Evolutionary conservation across 2,797 vertebrate genomes (phyloP), one percentile per base, ranked within the genome.

Genomic region (Scomberomorus guttatus): DNA sequence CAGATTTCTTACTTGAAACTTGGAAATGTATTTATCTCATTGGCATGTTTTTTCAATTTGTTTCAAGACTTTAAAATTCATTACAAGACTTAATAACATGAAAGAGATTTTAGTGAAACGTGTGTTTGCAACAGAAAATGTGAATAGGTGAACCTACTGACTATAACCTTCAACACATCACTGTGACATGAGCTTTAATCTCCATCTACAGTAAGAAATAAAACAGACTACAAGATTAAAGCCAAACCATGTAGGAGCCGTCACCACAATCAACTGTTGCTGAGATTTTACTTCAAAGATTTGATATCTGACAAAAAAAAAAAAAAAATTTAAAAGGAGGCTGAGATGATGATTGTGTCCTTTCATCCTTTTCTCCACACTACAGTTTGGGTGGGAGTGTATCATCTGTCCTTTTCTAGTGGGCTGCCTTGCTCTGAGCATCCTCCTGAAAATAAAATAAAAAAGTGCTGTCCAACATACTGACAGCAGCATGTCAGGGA

Each of bases 141-240:
- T 48, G 44, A 48, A 18, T 48, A 42, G 24, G 29, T 22, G 22
- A 54, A 62, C 5, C 7, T 20, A 11, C 24, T 27, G 42, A 29
- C 46, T 24, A 60, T 52, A 56, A 70, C 46, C 50, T 79, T 71
- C 52, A 78, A 32, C 55, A 69, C 34, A 32, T 44, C 42, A 3
- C 51, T 60, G 34, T 37, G 24, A 72, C 6, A 27, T 75, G 51
- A 37, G 11, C 78, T 85, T 80, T 56, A 64, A 50, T 25, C 12
- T 56, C n/a, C 25, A 61, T 70, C 56, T 2, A 48, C 15, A 18
- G 44, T 63, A 22, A 66, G 46, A 77, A 81, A 79, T 73, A 64
- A 85, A 83, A 80, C 46, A 48, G 77, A 87, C 67, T 80, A n/a
- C 7, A 54, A 88, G 81, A 77, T 83, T 71, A 81, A 82, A 81